Percentiles rank a stretch among this genome's conserved stretches.
Evolutionary conservation across 2,113 vertebrate species (phyloP).

Genomic region (Lichenostomus cassidix): DNA sequence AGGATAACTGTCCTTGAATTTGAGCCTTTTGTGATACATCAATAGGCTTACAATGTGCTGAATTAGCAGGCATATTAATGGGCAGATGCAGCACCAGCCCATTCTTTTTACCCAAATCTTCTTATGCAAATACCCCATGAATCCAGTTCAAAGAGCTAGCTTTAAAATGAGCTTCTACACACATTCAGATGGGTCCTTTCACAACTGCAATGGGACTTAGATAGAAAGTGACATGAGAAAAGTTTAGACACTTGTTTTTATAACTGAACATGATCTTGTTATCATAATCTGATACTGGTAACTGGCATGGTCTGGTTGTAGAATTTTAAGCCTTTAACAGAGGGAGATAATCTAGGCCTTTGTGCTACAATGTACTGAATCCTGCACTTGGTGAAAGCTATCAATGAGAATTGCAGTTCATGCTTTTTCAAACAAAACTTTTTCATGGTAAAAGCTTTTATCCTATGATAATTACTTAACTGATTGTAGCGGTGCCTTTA

Average conservation of each 20-base stretch:
- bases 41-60: constrained; percentile 99
- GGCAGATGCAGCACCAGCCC: constrained; percentile 89
- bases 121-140: constrained; percentile 99
- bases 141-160: constrained; percentile 96
- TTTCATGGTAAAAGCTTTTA: constrained; percentile 87
- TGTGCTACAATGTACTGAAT: constrained; percentile 92
- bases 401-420: constrained; percentile 84
- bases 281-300: constrained; percentile 94
- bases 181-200: constrained; percentile 81
- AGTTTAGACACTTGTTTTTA: constrained; percentile 98
- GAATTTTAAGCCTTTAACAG: constrained; percentile 88
- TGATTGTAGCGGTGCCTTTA: constrained; percentile 77
- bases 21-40: constrained; percentile 94
- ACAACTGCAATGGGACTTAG: constrained; percentile 78
- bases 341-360: constrained; percentile 93
- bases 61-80: constrained; percentile 99
- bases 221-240: constrained; percentile 99
- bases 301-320: constrained; percentile 87
- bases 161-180: constrained; percentile 89
- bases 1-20: constrained; percentile 98
- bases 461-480: constrained; percentile 89
- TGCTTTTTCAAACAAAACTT: constrained; percentile 86
- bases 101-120: constrained; percentile 96
- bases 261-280: constrained; percentile 98
- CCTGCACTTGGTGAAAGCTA: constrained; percentile 83